These are phyloP conservation scores for Drosophila macrospina DNA, from an alignment of 2,888 invertebrate species.

Conservation along the genomic window DNA sequence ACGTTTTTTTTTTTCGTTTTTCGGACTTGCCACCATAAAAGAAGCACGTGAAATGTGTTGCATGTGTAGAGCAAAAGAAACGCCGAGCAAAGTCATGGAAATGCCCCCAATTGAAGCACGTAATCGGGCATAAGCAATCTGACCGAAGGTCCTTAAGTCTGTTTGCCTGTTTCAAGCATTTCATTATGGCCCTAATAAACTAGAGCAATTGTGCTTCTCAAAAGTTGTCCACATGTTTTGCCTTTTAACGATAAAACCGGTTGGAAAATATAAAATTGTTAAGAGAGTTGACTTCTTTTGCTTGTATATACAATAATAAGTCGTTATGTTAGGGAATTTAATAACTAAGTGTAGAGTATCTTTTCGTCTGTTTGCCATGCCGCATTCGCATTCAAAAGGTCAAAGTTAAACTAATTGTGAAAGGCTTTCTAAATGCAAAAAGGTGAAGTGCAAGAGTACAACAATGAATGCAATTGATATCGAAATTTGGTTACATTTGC, in stretches of 20 bases:
- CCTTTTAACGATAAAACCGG: not conserved
- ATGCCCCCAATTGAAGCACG: conserved; percentile 25
- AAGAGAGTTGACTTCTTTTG: not conserved
- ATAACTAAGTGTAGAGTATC: not conserved
- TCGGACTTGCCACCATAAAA: conserved; percentile 30
- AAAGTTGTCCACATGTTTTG: conserved; percentile 3
- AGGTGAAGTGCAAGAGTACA: not conserved
- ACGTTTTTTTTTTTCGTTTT: not conserved
- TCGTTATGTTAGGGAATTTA: not conserved
- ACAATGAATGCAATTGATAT: not conserved
- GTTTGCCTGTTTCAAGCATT: conserved; percentile 3
- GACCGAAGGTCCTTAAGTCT: conserved; percentile 6
- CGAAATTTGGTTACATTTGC: not conserved
- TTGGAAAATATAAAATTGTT: not conserved
- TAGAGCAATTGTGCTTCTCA: conserved; percentile 20
- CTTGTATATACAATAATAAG: too few species aligned
- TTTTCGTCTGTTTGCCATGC: not conserved
- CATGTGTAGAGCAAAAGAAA: conserved; percentile 9
- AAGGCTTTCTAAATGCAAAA: conserved; percentile 2
- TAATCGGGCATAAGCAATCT: conserved; percentile 42
- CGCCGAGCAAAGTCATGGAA: conserved; percentile 19
- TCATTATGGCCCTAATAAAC: conserved; percentile 44
- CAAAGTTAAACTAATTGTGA: conserved; percentile 18
- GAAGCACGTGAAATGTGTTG: conserved; percentile 61
- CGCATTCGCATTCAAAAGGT: not conserved